Evolutionary conservation across 2,888 invertebrate genomes (phyloP).

Genomic region (Leptura quadrifasciata): DNA sequence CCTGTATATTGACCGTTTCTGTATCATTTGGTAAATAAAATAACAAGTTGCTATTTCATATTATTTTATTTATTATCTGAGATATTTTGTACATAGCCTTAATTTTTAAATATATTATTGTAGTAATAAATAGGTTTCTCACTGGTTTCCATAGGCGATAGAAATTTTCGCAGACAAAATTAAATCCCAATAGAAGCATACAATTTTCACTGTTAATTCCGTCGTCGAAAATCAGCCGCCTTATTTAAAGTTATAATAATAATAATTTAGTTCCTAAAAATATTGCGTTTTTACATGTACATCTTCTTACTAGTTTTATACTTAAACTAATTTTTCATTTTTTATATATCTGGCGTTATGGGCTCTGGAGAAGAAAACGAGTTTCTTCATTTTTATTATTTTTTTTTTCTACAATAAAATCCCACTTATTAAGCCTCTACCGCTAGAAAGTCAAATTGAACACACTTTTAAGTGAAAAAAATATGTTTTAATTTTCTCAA

Average conservation of each 20-base stretch:
- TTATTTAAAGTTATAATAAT: constrained; percentile 22
- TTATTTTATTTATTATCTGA: constrained; percentile 65
- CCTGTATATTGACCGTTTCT: no score
- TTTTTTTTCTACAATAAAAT: constrained; percentile 32
- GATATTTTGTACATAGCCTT: constrained; percentile 69
- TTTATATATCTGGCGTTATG: constrained; percentile 22
- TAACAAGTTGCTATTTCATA: background rate
- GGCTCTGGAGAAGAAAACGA: constrained; percentile 11
- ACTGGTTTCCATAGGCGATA: constrained; percentile 61
- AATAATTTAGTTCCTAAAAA: constrained; percentile 36
- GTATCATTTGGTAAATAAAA: background rate
- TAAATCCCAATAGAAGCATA: background rate
- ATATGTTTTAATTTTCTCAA: constrained; percentile 37
- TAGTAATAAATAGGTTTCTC: constrained; percentile 66
- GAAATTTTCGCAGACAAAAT: constrained; percentile 48
- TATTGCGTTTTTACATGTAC: constrained; percentile 37
- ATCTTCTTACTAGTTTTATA: constrained; percentile 13
- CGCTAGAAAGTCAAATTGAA: constrained; percentile 48
- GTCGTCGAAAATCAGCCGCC: constrained; percentile 5
- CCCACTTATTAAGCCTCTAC: constrained; percentile 47
- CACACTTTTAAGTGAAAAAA: constrained; percentile 50
- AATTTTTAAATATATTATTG: constrained; percentile 58
- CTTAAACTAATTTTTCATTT: constrained; percentile 16
- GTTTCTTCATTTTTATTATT: constrained; percentile 8
- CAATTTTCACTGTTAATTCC: background rate